Evolutionary conservation across 2,888 invertebrate species (phyloP).

Genomic region (Hydraecia micacea): DNA sequence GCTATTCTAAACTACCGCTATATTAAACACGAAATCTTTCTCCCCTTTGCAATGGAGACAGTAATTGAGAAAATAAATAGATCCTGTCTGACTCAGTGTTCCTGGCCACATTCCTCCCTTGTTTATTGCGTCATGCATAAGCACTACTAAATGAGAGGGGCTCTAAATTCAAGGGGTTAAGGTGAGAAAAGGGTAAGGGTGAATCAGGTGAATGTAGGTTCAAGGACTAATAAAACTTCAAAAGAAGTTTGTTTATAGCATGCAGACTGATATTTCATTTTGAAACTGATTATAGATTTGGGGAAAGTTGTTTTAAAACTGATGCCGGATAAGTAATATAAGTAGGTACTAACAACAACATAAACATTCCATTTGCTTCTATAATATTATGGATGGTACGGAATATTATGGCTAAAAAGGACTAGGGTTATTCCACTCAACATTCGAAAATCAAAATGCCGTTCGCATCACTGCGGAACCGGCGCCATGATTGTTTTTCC

Average conservation of each 20-base stretch:
- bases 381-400: too few relatives aligned
- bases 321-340: neutral
- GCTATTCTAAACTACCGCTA: slow-evolving; percentile 3
- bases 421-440: slow-evolving; percentile 11
- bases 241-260: neutral
- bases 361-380: neutral
- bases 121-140: slow-evolving; percentile 35
- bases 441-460: slow-evolving; percentile 52
- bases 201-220: slow-evolving; percentile 4
- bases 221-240: slow-evolving; percentile 12
- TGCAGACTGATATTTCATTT: neutral
- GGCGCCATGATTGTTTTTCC: slow-evolving; percentile 56
- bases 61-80: slow-evolving; percentile 36
- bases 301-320: neutral
- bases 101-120: slow-evolving; percentile 29
- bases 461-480: slow-evolving; percentile 41
- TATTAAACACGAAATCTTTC: neutral
- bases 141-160: slow-evolving; percentile 20
- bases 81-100: slow-evolving; percentile 19
- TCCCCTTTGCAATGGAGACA: neutral
- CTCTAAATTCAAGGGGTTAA: slow-evolving; percentile 23
- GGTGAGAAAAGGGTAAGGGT: slow-evolving; percentile 20
- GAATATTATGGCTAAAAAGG: slow-evolving; percentile 4
- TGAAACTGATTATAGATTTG: neutral
- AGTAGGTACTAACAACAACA: too few relatives aligned